phyloP scores from a whole-genome alignment of 2,888 invertebrate species.

The Smittia aterrima region DNA sequence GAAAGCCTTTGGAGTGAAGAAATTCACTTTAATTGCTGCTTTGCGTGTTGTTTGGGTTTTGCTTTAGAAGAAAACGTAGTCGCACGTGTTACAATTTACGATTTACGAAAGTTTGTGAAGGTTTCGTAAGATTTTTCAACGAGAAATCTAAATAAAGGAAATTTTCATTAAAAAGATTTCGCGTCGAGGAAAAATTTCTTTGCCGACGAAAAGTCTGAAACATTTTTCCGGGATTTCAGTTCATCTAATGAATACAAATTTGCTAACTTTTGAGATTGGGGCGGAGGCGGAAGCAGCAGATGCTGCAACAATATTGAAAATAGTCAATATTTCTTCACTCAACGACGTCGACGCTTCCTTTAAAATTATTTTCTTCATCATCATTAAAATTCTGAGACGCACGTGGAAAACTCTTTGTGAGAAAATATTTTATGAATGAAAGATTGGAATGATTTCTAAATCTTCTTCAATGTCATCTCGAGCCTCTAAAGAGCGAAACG shows the following conservation, averaged over 20 bases:
- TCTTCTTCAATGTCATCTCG: background rate
- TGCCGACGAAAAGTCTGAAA: too few relatives aligned
- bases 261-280: background rate
- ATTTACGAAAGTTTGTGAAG: too few relatives aligned
- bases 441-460: too few relatives aligned
- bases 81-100: background rate
- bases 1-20: background rate
- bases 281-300: background rate
- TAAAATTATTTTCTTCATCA: too few relatives aligned
- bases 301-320: background rate
- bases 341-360: too few relatives aligned
- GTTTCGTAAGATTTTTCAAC: too few relatives aligned
- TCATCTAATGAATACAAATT: constrained; percentile 5
- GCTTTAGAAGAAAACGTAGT: background rate
- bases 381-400: too few relatives aligned
- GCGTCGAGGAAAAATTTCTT: too few relatives aligned
- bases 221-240: background rate
- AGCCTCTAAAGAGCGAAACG: background rate
- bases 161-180: too few relatives aligned
- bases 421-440: too few relatives aligned
- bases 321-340: background rate
- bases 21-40: background rate
- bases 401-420: too few relatives aligned
- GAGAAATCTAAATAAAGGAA: too few relatives aligned
- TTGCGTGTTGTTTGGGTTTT: background rate